A percentile compares a stretch with the other conserved stretches of the same genome.
These are phyloP conservation scores for Nycteola revayana DNA, from an alignment of 2,888 invertebrate genomes.

Conservation along the genomic window DNA sequence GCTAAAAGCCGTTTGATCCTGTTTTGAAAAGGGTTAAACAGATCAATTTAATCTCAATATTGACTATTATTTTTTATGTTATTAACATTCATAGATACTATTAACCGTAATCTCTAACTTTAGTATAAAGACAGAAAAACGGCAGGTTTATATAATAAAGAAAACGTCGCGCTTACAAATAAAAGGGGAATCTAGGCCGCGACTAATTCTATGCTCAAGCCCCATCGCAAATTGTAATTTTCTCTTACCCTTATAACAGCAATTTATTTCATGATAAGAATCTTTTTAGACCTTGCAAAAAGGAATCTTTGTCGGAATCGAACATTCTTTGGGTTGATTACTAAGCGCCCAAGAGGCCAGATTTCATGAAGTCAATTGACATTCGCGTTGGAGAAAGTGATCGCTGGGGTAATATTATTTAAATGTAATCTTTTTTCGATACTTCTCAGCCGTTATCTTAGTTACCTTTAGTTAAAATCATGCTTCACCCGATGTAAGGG, in stretches of 20 bases:
- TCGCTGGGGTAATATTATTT: slow-evolving; percentile 80
- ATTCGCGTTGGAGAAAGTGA: slow-evolving; percentile 73
- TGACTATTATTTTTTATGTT: slow-evolving; percentile 28
- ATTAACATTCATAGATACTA: slow-evolving; percentile 19
- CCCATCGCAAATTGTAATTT: slow-evolving; percentile 75
- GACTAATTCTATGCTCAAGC: slow-evolving; percentile 57
- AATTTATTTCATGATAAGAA: slow-evolving; percentile 71
- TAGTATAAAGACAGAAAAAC: slow-evolving; percentile 27
- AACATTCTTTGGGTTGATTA: slow-evolving; percentile 72
- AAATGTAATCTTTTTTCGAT: slow-evolving; percentile 81
- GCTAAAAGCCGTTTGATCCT: neutral
- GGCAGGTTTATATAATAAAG: slow-evolving; percentile 26
- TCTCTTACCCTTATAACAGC: slow-evolving; percentile 62
- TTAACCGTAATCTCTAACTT: slow-evolving; percentile 21
- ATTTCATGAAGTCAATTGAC: slow-evolving; percentile 74
- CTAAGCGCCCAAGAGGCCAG: slow-evolving; percentile 75
- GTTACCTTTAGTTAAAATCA: slow-evolving; percentile 26
- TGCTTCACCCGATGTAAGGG: too few species aligned
- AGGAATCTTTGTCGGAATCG: slow-evolving; percentile 68
- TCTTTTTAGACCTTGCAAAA: slow-evolving; percentile 73
- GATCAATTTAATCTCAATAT: slow-evolving; percentile 13
- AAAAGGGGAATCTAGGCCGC: slow-evolving; percentile 38
- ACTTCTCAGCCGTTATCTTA: slow-evolving; percentile 60
- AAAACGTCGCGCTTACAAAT: slow-evolving; percentile 24
- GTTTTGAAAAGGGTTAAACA: slow-evolving; percentile 21